Conservation (phyloP, 2,797 vertebrate genomes). For the Anabas testudineus region DNA sequence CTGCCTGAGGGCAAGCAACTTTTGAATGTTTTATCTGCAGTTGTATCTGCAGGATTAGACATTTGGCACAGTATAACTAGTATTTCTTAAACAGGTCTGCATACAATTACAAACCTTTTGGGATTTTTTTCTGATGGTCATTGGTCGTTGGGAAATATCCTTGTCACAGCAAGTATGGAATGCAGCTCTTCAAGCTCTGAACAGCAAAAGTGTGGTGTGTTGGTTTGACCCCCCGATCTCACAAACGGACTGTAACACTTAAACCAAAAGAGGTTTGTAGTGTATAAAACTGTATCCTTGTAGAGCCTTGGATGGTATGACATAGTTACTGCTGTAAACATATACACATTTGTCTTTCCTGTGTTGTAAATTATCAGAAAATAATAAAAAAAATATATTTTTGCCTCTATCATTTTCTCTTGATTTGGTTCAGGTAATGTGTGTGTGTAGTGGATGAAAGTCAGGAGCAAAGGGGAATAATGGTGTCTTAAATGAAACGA, state of each 20-base stretch:
- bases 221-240: neutral
- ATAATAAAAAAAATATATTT: neutral
- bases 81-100: neutral
- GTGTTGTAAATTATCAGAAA: neutral
- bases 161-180: neutral
- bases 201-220: neutral
- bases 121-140: neutral
- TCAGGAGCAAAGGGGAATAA: too few relatives aligned
- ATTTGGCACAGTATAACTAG: neutral
- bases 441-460: too few relatives aligned
- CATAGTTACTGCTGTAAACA: neutral
- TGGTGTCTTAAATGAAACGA: too few relatives aligned
- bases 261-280: neutral
- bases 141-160: neutral
- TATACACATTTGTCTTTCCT: neutral
- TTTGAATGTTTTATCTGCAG: neutral
- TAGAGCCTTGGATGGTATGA: neutral
- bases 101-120: neutral
- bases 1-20: neutral
- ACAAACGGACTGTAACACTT: neutral
- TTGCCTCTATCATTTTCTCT: neutral
- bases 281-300: neutral
- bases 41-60: neutral
- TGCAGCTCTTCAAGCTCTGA: neutral
- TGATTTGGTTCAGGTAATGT: neutral